phyloP scores from a whole-genome alignment of 2,113 vertebrate species.

The Ornithorhynchus anatinus region DNA sequence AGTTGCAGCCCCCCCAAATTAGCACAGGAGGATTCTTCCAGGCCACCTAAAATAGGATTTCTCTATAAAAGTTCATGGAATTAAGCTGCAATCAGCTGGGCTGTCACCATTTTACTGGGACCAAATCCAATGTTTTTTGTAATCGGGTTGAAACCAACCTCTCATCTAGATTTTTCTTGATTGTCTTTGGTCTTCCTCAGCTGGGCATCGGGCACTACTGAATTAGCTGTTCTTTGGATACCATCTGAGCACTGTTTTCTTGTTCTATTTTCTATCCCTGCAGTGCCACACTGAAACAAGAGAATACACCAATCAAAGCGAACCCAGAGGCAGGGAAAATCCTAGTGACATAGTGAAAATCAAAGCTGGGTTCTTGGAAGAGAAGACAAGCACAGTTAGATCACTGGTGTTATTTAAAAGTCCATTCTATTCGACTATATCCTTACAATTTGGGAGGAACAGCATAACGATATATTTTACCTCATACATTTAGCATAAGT shows the following conservation, averaged over 20 bases:
- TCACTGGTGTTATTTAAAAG: not conserved
- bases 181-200: constrained; percentile 38
- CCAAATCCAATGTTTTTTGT: not conserved
- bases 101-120: too few relatives aligned
- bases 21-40: too few relatives aligned
- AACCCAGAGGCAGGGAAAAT: not conserved
- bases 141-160: constrained; percentile 30
- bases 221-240: constrained; percentile 14
- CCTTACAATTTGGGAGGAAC: too few relatives aligned
- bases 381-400: not conserved
- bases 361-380: not conserved
- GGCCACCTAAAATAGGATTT: too few relatives aligned
- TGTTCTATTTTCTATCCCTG: not conserved
- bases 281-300: not conserved
- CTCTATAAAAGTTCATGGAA: too few relatives aligned
- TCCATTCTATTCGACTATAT: too few relatives aligned
- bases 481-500: not conserved
- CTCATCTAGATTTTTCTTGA: constrained; percentile 46
- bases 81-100: too few relatives aligned
- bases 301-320: not conserved
- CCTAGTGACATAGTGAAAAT: not conserved
- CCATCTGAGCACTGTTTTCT: not conserved
- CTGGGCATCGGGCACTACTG: constrained; percentile 9
- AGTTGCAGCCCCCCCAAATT: too few relatives aligned
- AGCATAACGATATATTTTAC: not conserved